Evolutionary conservation across 2,797 vertebrate genomes (phyloP).

Genomic region (Forpus xanthops): DNA sequence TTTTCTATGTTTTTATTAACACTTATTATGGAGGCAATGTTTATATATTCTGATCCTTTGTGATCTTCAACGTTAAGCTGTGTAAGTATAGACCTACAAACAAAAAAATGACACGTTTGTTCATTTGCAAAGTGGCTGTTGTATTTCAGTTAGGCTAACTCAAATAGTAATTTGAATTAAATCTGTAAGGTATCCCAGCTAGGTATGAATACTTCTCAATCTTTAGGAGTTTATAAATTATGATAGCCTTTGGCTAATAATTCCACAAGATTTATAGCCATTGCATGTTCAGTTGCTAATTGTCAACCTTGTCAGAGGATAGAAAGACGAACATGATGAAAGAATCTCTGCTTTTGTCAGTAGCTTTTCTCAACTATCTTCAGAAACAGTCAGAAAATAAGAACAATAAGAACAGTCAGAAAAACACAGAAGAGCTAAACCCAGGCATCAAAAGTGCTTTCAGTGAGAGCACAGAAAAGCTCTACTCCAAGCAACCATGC

Average conservation of each 20-base stretch:
- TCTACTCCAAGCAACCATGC: neutral
- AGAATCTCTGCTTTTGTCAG: neutral
- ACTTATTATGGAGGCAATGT: neutral
- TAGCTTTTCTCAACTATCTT: neutral
- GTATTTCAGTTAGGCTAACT: neutral
- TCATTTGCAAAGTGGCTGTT: neutral
- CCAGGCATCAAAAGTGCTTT: neutral
- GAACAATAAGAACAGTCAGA: neutral
- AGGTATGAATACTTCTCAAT: neutral
- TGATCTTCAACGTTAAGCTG: neutral
- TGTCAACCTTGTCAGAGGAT: neutral
- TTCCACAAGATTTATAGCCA: slow-evolving; percentile 1
- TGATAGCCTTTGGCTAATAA: neutral
- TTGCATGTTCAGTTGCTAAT: neutral
- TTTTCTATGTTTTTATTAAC: neutral
- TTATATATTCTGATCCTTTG: neutral
- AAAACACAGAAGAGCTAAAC: neutral
- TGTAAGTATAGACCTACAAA: neutral
- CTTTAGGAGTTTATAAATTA: neutral
- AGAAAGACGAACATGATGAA: neutral
- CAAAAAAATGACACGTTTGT: neutral
- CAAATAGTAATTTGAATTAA: neutral
- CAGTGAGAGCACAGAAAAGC: neutral
- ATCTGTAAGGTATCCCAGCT: neutral
- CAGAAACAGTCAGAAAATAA: neutral